Evolutionary conservation across 2,888 invertebrate genomes (phyloP).

Genomic region (Trissonchulus sp.): DNA sequence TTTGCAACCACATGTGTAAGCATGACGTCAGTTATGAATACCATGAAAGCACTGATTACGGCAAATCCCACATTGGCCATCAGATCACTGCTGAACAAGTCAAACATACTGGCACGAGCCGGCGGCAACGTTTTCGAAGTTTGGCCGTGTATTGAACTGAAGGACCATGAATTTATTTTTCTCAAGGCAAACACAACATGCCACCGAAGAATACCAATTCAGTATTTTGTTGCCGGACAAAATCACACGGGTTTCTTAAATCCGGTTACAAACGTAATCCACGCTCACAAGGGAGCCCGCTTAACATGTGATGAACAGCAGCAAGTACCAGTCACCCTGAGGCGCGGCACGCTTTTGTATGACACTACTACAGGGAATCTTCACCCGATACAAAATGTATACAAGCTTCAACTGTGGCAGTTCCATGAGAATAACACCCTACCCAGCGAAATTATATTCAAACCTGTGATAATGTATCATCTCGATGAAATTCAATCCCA

Average conservation of each 20-base stretch:
- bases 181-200: background rate
- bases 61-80: background rate
- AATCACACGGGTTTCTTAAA: constrained; percentile 5
- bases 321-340: background rate
- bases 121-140: background rate
- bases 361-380: too few species aligned
- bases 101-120: background rate
- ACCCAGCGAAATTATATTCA: too few species aligned
- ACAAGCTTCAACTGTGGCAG: too few species aligned
- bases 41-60: background rate
- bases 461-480: background rate
- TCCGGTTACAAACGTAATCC: background rate
- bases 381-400: too few species aligned
- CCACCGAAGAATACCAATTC: background rate
- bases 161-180: background rate
- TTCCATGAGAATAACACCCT: too few species aligned
- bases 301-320: background rate
- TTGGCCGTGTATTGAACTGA: background rate
- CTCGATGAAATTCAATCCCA: background rate
- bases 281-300: background rate
- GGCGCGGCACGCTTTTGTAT: background rate
- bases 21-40: background rate
- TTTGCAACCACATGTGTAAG: background rate
- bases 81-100: background rate
- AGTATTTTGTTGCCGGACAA: background rate